Percentiles rank a stretch among this genome's conserved stretches.
phyloP scores from a whole-genome alignment of 1,140 invertebrate species.

The Mamestra configurata region DNA sequence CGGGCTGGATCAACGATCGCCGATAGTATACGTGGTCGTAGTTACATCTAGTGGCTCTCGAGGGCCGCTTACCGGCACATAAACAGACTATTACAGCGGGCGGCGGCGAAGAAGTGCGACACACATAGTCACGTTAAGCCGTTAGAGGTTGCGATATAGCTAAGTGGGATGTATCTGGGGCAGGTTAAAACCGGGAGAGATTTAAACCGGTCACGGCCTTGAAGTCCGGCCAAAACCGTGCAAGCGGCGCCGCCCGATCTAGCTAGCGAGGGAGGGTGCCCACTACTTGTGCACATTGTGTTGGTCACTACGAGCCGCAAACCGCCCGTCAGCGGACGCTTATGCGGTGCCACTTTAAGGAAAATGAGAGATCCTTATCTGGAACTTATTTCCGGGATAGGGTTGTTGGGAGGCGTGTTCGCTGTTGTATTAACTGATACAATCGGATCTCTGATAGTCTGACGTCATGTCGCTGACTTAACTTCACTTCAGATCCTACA shows the following conservation, averaged over 20 bases:
- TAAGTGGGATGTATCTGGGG: slow-evolving; percentile 18
- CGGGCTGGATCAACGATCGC: background rate
- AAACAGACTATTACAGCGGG: background rate
- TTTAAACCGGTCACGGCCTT: slow-evolving; percentile 50
- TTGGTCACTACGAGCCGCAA: background rate
- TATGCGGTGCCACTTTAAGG: background rate
- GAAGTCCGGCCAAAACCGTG: slow-evolving; percentile 41
- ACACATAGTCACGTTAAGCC: background rate
- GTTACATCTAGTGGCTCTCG: background rate
- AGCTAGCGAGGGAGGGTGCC: background rate
- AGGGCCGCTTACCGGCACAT: background rate
- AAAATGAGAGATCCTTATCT: background rate
- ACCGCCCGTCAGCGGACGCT: background rate
- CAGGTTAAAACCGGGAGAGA: slow-evolving; percentile 18
- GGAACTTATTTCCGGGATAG: background rate
- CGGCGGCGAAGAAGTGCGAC: no score
- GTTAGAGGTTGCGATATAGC: background rate
- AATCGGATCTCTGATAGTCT: no score
- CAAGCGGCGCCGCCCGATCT: background rate
- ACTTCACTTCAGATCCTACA: no score
- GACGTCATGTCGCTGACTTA: no score
- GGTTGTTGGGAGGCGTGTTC: background rate
- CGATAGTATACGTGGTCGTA: background rate
- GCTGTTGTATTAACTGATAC: no score
- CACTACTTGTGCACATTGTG: slow-evolving; percentile 14